These are phyloP conservation scores for Dexiosoma caninum DNA, from an alignment of 2,888 invertebrate genomes.

Conservation along the genomic window DNA sequence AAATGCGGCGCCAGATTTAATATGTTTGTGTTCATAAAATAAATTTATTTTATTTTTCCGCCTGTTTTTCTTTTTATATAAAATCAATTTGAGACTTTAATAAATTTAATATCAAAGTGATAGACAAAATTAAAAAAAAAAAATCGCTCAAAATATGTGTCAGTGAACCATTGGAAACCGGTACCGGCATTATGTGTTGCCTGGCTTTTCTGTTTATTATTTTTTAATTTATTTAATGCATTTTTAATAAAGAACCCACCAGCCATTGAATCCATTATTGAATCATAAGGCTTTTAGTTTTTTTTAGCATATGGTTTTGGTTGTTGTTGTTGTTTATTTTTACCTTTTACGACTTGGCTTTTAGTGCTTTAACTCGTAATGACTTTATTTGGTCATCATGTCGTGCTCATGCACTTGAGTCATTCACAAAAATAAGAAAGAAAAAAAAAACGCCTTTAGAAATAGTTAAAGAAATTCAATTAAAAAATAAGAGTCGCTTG, in stretches of 20 bases:
- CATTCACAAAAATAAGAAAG: constrained; percentile 20
- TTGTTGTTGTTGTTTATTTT: constrained; percentile 24
- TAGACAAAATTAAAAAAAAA: neutral
- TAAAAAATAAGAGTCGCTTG: neutral
- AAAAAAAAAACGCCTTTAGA: neutral
- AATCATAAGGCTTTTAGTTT: constrained; percentile 23
- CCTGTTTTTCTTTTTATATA: constrained; percentile 27
- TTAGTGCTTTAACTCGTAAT: constrained; percentile 40
- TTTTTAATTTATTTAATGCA: constrained; percentile 52
- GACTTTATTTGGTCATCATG: constrained; percentile 62
- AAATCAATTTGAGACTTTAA: constrained; percentile 40
- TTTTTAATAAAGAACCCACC: constrained; percentile 49
- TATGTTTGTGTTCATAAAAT: constrained; percentile 44
- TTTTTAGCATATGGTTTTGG: constrained; percentile 9
- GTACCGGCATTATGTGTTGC: constrained; percentile 48
- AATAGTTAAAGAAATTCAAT: constrained; percentile 6
- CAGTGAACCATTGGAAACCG: constrained; percentile 58
- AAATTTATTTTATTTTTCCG: constrained; percentile 28
- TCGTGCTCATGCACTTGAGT: constrained; percentile 60
- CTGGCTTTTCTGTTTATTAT: constrained; percentile 21
- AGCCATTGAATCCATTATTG: constrained; percentile 44
- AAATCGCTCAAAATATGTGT: constrained; percentile 39
- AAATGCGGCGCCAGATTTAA: constrained; percentile 58
- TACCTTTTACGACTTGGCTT: constrained; percentile 17
- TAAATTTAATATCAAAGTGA: constrained; percentile 13